Evolutionary conservation across 1,140 invertebrate genomes (phyloP).

Genomic region (Amyelois transitella): DNA sequence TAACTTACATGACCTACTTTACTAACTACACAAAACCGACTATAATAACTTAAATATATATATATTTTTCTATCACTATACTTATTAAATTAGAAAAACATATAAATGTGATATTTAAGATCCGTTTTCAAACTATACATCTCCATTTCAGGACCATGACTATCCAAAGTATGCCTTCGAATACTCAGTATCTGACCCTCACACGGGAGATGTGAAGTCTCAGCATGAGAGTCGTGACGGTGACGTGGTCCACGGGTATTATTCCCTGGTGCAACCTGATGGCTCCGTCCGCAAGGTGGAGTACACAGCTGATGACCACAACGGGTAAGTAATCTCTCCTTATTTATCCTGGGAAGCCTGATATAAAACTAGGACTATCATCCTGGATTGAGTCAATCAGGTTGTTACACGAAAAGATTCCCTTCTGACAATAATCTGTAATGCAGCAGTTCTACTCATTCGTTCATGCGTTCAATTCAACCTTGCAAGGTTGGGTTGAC

Average conservation of each 20-base stretch:
- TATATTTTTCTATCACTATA: too few relatives aligned
- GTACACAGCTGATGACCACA: slow-evolving; percentile 59
- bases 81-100: too few relatives aligned
- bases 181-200: slow-evolving; percentile 72
- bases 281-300: slow-evolving; percentile 63
- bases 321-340: slow-evolving; percentile 41
- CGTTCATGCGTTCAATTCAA: background rate
- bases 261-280: slow-evolving; percentile 61
- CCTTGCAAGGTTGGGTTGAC: background rate
- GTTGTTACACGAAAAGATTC: too few relatives aligned
- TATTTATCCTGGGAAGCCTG: too few relatives aligned
- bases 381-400: too few relatives aligned
- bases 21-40: too few relatives aligned
- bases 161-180: slow-evolving; percentile 68
- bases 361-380: too few relatives aligned
- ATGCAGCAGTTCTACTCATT: too few relatives aligned
- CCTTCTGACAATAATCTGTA: too few relatives aligned
- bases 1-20: too few relatives aligned
- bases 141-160: slow-evolving; percentile 35
- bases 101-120: too few relatives aligned
- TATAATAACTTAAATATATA: too few relatives aligned
- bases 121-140: background rate
- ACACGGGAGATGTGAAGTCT: slow-evolving; percentile 51
- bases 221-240: slow-evolving; percentile 52
- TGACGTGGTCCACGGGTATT: slow-evolving; percentile 52